Base-by-base conservation (phyloP, 2,113 vertebrate species). In the Heptranchias perlo region DNA sequence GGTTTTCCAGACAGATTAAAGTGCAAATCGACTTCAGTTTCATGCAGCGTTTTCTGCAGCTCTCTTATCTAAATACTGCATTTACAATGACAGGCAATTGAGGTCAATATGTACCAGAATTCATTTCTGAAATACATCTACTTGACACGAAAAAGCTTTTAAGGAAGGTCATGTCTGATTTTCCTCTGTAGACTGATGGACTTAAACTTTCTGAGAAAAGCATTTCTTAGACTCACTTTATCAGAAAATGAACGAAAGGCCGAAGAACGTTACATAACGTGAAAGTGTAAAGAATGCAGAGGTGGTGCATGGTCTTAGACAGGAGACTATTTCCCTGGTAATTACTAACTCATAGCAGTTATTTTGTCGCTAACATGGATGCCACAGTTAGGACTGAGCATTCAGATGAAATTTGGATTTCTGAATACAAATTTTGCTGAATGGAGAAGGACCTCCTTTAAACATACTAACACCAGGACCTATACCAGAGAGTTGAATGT, bases 91-190 rank as follows among this genome's bases (percentile, higher is more conserved):
- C 64, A 95, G 94, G 94, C 94, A 69, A 67, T 95, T 95, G 65
- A 95, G 65, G 94, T 95, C 94, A 67, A 95, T 95, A 95, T 95
- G 94, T 35, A 95, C 64, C 65, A 95, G 94, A 69, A 69, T 95
- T 95, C 94, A 95, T 95, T 69, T 95, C 62, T 95, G 94, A 95
- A 95, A 95, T 95, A 69, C 64, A 95, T 69, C 94, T 95, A 62
- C 94, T 69, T 69, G 94, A 95, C 94, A 95, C 65, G 8, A 49
- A 67, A 95, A 94, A 73, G 65, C 89, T 93, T 93, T 93, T 39
- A 95, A 31, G 91, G 39, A 69, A 95, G 94, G 65, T 95, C 64
- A 69, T 67, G 93, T 49, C 93, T 95, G 64, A 69, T 67, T 95
- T 67, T 95, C 25, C 64, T 95, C 69, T 62, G 89, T 62, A 93